Evolutionary conservation across 2,888 invertebrate genomes (phyloP).

Genomic region (Hesperia comma): DNA sequence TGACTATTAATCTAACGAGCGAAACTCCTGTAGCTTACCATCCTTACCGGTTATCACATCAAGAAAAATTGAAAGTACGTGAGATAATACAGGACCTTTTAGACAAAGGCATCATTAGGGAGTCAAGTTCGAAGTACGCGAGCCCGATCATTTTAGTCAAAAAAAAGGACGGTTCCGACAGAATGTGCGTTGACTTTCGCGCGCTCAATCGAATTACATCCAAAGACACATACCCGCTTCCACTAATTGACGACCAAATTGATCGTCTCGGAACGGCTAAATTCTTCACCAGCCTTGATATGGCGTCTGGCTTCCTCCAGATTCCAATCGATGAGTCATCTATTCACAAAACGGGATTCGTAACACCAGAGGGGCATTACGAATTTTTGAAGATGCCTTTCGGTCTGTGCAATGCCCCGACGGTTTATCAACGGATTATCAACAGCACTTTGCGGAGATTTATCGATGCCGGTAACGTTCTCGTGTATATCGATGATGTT

Average conservation of each 20-base stretch:
- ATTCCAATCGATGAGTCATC: no score
- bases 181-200: no score
- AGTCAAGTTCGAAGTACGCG: no score
- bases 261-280: no score
- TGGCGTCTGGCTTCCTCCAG: no score
- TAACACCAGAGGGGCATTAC: neutral
- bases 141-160: no score
- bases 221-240: no score
- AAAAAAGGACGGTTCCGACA: no score
- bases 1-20: neutral
- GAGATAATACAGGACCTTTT: neutral
- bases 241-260: no score
- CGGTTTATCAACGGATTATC: constrained; percentile 5
- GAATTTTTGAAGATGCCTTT: constrained; percentile 12
- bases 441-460: neutral
- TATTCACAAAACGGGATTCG: constrained; percentile 41
- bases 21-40: neutral
- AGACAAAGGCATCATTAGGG: no score
- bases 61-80: neutral
- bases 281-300: no score
- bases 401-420: neutral
- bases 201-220: no score
- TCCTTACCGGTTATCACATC: neutral
- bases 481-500: constrained; percentile 7
- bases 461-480: neutral